Evolutionary conservation across 2,888 invertebrate genomes (phyloP).

Genomic region (Myopa testacea): DNA sequence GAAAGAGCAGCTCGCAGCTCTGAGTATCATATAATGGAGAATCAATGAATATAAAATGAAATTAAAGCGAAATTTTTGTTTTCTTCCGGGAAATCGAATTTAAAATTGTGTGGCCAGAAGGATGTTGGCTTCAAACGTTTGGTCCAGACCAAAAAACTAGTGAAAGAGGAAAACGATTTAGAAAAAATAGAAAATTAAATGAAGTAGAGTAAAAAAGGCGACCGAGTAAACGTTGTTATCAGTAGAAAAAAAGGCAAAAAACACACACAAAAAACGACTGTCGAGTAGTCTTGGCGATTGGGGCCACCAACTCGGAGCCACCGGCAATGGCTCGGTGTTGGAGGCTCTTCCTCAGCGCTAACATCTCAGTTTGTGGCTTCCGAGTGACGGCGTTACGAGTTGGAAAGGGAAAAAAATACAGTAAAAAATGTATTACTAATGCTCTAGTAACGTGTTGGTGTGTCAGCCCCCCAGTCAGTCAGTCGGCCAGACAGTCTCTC

Average conservation of each 20-base stretch:
- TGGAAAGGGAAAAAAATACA: background rate
- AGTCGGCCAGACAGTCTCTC: background rate
- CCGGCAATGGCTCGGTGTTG: background rate
- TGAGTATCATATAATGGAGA: constrained; percentile 18
- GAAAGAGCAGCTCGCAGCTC: too few relatives aligned
- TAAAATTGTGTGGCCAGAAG: constrained; percentile 21
- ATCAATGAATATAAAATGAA: constrained; percentile 41
- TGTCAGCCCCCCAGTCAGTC: background rate
- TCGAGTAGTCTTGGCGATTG: background rate
- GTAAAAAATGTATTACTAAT: background rate
- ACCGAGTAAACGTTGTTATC: background rate
- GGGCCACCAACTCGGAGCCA: background rate
- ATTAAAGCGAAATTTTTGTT: constrained; percentile 38
- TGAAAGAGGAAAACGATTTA: background rate
- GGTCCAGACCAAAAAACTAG: background rate
- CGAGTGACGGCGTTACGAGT: background rate
- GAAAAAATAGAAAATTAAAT: background rate
- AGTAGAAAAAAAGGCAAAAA: constrained; percentile 2
- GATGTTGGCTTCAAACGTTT: background rate
- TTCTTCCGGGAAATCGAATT: constrained; percentile 39
- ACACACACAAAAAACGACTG: background rate
- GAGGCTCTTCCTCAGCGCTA: background rate
- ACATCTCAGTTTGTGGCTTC: background rate
- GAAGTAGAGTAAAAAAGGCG: background rate
- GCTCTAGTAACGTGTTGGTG: too few relatives aligned